Conservation (phyloP, 2,113 vertebrate species). For the Cochlearius cochlearius region DNA sequence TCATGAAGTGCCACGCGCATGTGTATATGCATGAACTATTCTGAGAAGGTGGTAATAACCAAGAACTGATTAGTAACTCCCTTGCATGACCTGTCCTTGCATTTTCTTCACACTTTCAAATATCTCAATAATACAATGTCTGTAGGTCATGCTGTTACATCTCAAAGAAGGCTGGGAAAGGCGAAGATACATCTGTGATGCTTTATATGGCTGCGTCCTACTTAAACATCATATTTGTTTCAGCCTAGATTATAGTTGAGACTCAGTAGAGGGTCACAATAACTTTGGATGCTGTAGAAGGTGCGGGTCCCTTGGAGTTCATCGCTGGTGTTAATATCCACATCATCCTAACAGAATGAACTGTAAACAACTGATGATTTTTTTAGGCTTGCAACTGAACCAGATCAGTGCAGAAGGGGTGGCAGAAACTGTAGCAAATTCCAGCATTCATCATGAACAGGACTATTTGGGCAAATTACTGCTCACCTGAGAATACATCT, state of each 20-base stretch:
- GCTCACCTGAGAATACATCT: background rate
- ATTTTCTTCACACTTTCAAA: background rate
- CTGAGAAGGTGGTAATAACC: background rate
- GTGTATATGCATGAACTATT: background rate
- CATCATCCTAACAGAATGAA: background rate
- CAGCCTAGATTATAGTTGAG: background rate
- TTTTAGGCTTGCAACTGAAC: background rate
- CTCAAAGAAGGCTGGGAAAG: background rate
- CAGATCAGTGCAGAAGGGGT: background rate
- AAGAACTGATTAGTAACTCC: background rate
- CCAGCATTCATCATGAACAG: background rate
- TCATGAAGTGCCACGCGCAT: background rate
- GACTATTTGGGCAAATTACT: background rate
- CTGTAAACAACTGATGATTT: background rate
- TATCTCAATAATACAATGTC: background rate
- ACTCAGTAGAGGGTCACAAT: background rate
- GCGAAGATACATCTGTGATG: fast-evolving
- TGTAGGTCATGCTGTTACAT: background rate
- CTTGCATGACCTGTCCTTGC: background rate
- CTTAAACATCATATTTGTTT: background rate
- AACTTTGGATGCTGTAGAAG: background rate
- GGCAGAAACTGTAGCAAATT: background rate
- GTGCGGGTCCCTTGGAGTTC: background rate
- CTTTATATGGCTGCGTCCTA: background rate
- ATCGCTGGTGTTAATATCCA: background rate